These are phyloP conservation scores for Anguilla marmorata DNA, from an alignment of 2,797 vertebrate genomes.

Conservation along the genomic window DNA sequence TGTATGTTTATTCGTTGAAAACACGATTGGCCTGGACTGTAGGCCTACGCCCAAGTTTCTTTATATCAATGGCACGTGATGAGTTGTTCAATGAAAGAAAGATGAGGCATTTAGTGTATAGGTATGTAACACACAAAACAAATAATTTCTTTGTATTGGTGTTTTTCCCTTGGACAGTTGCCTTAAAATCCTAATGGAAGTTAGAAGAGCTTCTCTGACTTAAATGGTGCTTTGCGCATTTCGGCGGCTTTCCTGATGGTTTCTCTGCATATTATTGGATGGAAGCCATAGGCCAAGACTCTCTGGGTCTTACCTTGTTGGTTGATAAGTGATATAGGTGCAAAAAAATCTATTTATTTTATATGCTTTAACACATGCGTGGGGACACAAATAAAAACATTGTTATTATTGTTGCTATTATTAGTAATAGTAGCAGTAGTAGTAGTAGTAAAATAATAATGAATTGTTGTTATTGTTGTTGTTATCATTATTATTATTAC, in stretches of 20 bases:
- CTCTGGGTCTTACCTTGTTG: neutral
- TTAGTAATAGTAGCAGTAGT: too few species aligned
- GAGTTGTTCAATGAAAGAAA: neutral
- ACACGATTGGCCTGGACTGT: neutral
- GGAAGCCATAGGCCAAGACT: neutral
- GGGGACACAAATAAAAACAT: neutral
- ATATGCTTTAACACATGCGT: neutral
- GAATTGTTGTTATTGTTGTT: too few species aligned
- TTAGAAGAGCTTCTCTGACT: conserved; percentile 27
- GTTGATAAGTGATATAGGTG: neutral
- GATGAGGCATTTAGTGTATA: neutral
- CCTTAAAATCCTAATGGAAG: conserved; percentile 14
- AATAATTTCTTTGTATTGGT: neutral
- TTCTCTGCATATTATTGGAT: conserved; percentile 28
- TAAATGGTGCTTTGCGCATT: conserved; percentile 36
- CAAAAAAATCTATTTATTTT: neutral
- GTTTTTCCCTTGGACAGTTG: neutral
- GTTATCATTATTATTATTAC: too few species aligned
- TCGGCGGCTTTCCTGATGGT: conserved; percentile 42
- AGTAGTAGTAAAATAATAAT: too few species aligned
- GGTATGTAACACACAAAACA: neutral
- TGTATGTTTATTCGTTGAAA: too few species aligned
- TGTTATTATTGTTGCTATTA: neutral
- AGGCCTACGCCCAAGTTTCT: neutral
- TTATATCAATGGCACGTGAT: neutral